Evolutionary conservation across 1,140 invertebrate species (phyloP).

Genomic region (Danaus plexippus): DNA sequence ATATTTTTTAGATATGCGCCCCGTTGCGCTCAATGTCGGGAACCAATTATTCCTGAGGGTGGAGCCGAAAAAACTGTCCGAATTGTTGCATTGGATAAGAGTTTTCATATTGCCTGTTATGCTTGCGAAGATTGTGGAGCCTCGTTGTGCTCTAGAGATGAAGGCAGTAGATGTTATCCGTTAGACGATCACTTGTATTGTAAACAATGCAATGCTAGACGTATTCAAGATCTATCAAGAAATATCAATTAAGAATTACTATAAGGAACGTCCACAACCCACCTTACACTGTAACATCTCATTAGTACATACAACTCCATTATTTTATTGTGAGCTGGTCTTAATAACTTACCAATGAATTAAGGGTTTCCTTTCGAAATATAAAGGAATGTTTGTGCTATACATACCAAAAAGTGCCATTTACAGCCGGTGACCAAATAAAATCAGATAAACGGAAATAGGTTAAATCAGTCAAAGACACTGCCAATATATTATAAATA

Average conservation of each 20-base stretch:
- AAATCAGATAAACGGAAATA: too few relatives aligned
- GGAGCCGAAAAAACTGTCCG: slow-evolving; percentile 96
- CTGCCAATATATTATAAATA: slow-evolving; percentile 4
- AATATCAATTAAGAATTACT: slow-evolving; percentile 74
- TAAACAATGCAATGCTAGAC: slow-evolving; percentile 93
- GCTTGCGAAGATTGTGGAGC: slow-evolving; percentile 97
- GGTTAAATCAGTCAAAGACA: slow-evolving; percentile 5
- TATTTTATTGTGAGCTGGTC: too few relatives aligned
- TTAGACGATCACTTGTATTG: slow-evolving; percentile 96
- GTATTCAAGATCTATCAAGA: slow-evolving; percentile 86
- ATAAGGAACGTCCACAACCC: too few relatives aligned
- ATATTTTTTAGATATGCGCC: slow-evolving; percentile 83
- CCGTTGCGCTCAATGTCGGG: slow-evolving; percentile 92
- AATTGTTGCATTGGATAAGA: slow-evolving; percentile 96
- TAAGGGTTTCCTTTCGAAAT: too few relatives aligned
- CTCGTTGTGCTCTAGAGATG: slow-evolving; percentile 93
- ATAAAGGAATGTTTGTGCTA: too few relatives aligned
- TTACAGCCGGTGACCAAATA: too few relatives aligned
- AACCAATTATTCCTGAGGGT: slow-evolving; percentile 95
- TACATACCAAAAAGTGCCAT: too few relatives aligned
- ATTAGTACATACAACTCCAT: too few relatives aligned
- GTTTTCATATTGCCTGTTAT: slow-evolving; percentile 97
- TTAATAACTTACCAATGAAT: too few relatives aligned
- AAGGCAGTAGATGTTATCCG: slow-evolving; percentile 96
- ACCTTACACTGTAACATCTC: too few relatives aligned